Conservation (phyloP, 2,888 invertebrate genomes). For the Eristalinus aeneus region DNA sequence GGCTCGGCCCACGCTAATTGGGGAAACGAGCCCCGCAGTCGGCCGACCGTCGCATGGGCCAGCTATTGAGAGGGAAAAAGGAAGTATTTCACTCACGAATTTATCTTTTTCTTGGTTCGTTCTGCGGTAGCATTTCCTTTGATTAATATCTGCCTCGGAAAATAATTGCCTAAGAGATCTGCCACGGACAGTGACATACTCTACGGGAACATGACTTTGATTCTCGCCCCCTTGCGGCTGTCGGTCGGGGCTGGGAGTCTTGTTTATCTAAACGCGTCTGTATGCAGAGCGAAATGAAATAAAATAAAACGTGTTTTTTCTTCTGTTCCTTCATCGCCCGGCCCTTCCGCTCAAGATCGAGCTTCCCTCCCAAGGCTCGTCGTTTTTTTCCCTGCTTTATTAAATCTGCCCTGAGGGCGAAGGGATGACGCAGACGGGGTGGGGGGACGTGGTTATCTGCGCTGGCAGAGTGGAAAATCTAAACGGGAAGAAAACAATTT, state of each 20-base stretch:
- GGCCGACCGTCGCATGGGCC: not conserved
- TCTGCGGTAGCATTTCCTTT: slow-evolving; percentile 58
- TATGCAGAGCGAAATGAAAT: slow-evolving; percentile 42
- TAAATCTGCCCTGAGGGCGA: slow-evolving; percentile 53
- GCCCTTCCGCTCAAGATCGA: not conserved
- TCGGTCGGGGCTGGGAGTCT: not conserved
- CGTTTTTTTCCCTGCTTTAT: slow-evolving; percentile 32
- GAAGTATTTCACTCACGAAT: slow-evolving; percentile 55
- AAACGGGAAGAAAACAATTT: slow-evolving; percentile 68
- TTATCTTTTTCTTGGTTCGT: slow-evolving; percentile 43
- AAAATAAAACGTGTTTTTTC: slow-evolving; percentile 54
- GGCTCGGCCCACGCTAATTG: slow-evolving; percentile 37
- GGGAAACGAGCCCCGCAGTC: slow-evolving; percentile 1
- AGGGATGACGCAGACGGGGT: not conserved
- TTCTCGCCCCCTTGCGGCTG: slow-evolving; percentile 24
- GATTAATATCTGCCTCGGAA: slow-evolving; percentile 65
- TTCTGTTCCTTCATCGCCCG: not conserved
- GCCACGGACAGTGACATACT: slow-evolving; percentile 64
- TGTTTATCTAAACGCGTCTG: slow-evolving; percentile 58
- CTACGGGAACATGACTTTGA: slow-evolving; percentile 61
- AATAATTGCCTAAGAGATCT: slow-evolving; percentile 69
- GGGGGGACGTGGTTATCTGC: not conserved
- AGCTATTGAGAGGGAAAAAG: not conserved
- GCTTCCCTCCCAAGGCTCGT: not conserved
- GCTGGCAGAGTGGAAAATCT: slow-evolving; percentile 45